phyloP scores from a whole-genome alignment of 2,888 invertebrate genomes.

The Pycnomerus fuliginosus region DNA sequence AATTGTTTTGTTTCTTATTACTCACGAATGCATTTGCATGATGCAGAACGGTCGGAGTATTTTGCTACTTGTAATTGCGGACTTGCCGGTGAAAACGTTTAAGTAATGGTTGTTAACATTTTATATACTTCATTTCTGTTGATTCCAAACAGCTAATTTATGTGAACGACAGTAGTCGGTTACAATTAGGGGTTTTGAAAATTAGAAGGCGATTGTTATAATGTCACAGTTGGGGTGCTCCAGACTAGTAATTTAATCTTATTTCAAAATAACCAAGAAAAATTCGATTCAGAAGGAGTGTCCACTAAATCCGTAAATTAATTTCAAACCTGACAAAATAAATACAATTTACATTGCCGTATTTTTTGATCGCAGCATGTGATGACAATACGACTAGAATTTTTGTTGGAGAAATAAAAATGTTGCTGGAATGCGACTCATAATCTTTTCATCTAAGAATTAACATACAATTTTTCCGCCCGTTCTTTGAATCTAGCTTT shows the following conservation, averaged over 20 bases:
- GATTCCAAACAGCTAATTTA: no score
- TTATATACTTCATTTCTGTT: no score
- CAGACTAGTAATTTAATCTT: no score
- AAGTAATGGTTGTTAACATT: no score
- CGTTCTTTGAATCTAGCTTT: conserved; percentile 15
- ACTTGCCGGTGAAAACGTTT: no score
- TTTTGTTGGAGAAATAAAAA: conserved; percentile 19
- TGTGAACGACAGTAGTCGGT: no score
- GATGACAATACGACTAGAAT: conserved; percentile 22
- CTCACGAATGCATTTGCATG: conserved; percentile 4
- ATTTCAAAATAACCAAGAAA: no score
- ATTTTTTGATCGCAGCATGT: conserved; percentile 22
- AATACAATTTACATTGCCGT: conserved; percentile 17
- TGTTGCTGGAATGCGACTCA: conserved; percentile 17
- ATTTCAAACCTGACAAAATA: conserved; percentile 19
- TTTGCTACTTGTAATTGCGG: no score
- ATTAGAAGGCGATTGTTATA: no score
- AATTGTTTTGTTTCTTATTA: conserved; percentile 13
- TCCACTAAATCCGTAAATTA: conserved; percentile 11
- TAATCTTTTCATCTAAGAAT: conserved; percentile 20
- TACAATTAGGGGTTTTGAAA: no score
- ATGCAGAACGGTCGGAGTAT: no score
- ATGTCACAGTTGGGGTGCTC: no score
- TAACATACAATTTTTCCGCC: conserved; percentile 20
- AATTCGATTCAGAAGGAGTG: not conserved